Evolutionary conservation across 2,113 vertebrate genomes (phyloP).

Genomic region (Piprites chloris): DNA sequence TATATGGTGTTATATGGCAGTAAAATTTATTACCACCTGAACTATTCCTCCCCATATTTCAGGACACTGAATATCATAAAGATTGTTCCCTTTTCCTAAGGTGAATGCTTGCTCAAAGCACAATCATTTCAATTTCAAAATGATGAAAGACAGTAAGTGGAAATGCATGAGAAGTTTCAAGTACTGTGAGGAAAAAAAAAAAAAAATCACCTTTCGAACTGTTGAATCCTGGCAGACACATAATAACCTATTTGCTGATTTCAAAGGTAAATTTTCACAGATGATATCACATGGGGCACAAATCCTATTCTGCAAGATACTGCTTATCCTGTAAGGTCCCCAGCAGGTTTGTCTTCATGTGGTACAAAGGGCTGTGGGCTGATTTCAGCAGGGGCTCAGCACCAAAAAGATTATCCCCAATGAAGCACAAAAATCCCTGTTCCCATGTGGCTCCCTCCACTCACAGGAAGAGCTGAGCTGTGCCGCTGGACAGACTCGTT

Average conservation of each 20-base stretch:
- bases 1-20: background rate
- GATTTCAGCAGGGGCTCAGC: background rate
- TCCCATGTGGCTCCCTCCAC: background rate
- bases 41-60: slow-evolving; percentile 37
- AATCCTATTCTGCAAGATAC: background rate
- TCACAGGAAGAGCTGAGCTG: background rate
- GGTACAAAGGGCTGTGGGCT: background rate
- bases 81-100: slow-evolving; percentile 27
- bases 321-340: background rate
- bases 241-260: background rate
- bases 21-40: slow-evolving; percentile 27
- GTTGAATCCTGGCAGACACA: background rate
- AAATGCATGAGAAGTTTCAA: slow-evolving; percentile 34
- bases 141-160: slow-evolving; percentile 12
- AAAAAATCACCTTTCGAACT: slow-evolving; percentile 8
- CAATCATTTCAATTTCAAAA: slow-evolving; percentile 61
- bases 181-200: background rate
- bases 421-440: background rate
- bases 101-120: slow-evolving; percentile 50
- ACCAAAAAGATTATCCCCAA: background rate
- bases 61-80: slow-evolving; percentile 36
- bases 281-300: background rate
- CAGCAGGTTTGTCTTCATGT: background rate
- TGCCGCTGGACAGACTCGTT: background rate
- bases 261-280: background rate